phyloP scores from a whole-genome alignment of 2,888 invertebrate genomes.

The Branchipolynoe longqiensis region DNA sequence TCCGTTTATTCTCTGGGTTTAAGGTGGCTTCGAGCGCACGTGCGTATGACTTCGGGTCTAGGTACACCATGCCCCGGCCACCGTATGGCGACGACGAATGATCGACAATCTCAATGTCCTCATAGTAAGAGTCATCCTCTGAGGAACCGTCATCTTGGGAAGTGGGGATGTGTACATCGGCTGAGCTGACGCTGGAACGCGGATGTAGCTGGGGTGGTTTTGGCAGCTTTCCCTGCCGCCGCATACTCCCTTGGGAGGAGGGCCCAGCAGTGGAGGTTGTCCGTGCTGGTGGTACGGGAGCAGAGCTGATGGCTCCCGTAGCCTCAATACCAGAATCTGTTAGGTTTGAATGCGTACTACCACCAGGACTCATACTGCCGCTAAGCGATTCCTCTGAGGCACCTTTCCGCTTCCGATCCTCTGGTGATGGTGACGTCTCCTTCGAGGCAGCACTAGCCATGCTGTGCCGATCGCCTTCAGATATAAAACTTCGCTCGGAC shows the following conservation, averaged over 20 bases:
- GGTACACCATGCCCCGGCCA: conserved; percentile 60
- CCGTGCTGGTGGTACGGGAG: conserved; percentile 22
- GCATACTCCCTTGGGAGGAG: background rate
- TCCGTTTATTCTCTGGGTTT: conserved; percentile 21
- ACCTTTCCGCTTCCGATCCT: background rate
- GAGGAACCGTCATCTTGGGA: conserved; percentile 54
- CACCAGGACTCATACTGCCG: conserved; percentile 18
- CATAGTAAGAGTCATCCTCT: conserved; percentile 68
- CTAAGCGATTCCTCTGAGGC: conserved; percentile 42
- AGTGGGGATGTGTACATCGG: conserved; percentile 25
- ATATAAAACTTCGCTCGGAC: conserved; percentile 14
- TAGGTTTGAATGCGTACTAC: conserved; percentile 31
- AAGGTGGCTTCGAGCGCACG: conserved; percentile 56
- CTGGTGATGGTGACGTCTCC: conserved; percentile 23
- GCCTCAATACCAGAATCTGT: conserved; percentile 41
- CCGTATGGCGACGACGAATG: conserved; percentile 35
- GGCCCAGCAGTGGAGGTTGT: background rate
- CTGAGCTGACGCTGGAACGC: conserved; percentile 28
- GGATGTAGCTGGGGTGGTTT: conserved; percentile 31
- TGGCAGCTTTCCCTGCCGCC: conserved; percentile 35
- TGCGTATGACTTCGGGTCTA: conserved; percentile 66
- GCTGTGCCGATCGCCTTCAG: conserved; percentile 24
- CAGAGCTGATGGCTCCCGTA: background rate
- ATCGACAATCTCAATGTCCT: conserved; percentile 68
- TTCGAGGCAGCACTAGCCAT: conserved; percentile 28